phyloP scores from a whole-genome alignment of 2,888 invertebrate genomes.

The Xestia xanthographa region DNA sequence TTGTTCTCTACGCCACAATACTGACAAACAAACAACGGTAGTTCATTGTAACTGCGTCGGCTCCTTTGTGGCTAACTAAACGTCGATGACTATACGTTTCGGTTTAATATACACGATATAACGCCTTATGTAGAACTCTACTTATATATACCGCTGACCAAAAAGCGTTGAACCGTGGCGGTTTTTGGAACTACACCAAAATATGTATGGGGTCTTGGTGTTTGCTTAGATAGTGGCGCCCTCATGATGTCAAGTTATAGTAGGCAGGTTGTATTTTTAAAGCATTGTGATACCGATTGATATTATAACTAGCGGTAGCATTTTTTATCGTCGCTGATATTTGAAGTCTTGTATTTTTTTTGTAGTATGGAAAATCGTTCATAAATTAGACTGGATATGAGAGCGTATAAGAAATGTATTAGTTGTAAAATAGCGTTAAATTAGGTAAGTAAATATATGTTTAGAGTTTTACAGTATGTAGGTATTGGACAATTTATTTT shows the following conservation, averaged over 20 bases:
- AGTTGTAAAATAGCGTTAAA: conserved; percentile 63
- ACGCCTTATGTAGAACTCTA: conserved; percentile 60
- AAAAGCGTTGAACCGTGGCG: conserved; percentile 15
- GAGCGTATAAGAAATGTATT: conserved; percentile 56
- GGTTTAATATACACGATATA: conserved; percentile 57
- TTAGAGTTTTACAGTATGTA: conserved; percentile 8
- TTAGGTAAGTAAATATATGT: conserved; percentile 57
- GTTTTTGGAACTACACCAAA: background rate
- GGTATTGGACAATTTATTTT: conserved; percentile 18
- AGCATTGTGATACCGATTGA: conserved; percentile 59
- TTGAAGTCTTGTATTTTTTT: conserved; percentile 48
- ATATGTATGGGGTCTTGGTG: background rate
- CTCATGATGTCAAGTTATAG: conserved; percentile 3
- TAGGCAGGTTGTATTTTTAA: conserved; percentile 7
- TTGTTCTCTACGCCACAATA: conserved; percentile 70
- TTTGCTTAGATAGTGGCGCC: conserved; percentile 14
- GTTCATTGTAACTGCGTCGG: conserved; percentile 73
- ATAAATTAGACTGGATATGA: conserved; percentile 54
- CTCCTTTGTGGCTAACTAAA: conserved; percentile 65
- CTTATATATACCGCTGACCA: conserved; percentile 37
- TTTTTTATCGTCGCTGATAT: conserved; percentile 56
- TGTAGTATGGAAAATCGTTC: conserved; percentile 51
- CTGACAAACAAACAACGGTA: conserved; percentile 81
- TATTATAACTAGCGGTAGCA: conserved; percentile 58
- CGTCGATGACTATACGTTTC: conserved; percentile 61